Conservation (phyloP, 2,888 invertebrate species). For the Acronicta psi region DNA sequence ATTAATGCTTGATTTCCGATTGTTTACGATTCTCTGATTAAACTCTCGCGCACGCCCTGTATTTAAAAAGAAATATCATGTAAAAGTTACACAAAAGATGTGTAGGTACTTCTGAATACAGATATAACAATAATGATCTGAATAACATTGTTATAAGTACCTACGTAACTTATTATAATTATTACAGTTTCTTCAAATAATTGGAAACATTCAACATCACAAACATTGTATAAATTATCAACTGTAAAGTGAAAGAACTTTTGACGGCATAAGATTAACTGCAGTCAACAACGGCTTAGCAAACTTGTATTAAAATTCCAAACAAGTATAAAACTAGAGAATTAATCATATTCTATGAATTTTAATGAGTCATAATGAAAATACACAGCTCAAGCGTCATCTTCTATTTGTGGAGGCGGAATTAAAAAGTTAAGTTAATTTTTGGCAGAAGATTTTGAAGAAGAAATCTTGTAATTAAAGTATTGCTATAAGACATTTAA, state of each 20-base stretch:
- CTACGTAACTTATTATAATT: too few species aligned
- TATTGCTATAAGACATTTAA: too few species aligned
- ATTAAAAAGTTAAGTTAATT: conserved; percentile 15
- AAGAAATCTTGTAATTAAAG: too few species aligned
- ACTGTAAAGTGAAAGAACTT: conserved; percentile 22
- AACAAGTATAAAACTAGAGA: conserved; percentile 43
- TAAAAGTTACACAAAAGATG: too few species aligned
- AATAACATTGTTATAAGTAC: too few species aligned
- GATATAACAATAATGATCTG: too few species aligned
- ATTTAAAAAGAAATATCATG: too few species aligned
- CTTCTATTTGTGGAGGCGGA: conserved; percentile 22
- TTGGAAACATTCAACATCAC: not conserved
- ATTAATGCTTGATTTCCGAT: too few species aligned
- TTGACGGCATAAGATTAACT: conserved; percentile 38
- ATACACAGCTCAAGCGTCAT: conserved; percentile 25
- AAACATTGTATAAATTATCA: conserved; percentile 7
- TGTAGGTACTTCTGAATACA: too few species aligned
- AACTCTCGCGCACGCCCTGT: too few species aligned
- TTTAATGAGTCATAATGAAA: conserved; percentile 47
- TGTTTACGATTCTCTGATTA: too few species aligned
- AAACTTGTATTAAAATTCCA: conserved; percentile 30
- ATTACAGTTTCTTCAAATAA: not conserved
- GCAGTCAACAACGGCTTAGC: conserved; percentile 36
- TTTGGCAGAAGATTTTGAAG: too few species aligned
- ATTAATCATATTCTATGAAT: conserved; percentile 51